Percentiles rank a stretch among this genome's conserved stretches.
Conservation (phyloP, 2,888 invertebrate genomes). For the Atrina japonica region DNA sequence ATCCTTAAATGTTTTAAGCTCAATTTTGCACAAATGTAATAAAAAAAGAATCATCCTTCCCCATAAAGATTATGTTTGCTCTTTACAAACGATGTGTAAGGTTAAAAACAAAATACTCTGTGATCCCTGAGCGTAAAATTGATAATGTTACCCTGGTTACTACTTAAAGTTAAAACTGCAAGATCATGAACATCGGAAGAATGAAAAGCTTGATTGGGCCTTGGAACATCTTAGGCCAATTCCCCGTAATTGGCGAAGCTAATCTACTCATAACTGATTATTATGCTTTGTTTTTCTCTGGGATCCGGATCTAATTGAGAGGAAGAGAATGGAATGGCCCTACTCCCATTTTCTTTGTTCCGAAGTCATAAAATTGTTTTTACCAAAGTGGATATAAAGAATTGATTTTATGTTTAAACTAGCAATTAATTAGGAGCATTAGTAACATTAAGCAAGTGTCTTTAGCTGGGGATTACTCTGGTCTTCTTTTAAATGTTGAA, state of each 20-base stretch:
- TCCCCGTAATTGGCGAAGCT: slow-evolving; percentile 32
- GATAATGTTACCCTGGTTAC: slow-evolving; percentile 35
- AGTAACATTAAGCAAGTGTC: not conserved
- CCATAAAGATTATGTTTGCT: slow-evolving; percentile 18
- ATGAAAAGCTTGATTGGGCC: slow-evolving; percentile 31
- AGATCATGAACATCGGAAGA: slow-evolving; percentile 19
- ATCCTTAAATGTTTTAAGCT: no score
- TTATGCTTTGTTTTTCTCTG: slow-evolving; percentile 27
- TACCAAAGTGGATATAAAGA: slow-evolving; percentile 15
- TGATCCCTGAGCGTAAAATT: slow-evolving; percentile 39
- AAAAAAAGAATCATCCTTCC: not conserved
- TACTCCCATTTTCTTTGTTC: slow-evolving; percentile 34
- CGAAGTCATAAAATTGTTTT: slow-evolving; percentile 32
- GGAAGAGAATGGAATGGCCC: slow-evolving; percentile 1
- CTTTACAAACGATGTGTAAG: slow-evolving; percentile 17
- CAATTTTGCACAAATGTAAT: not conserved
- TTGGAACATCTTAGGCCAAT: slow-evolving; percentile 34
- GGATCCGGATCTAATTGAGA: slow-evolving; percentile 40
- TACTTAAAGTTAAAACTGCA: slow-evolving; percentile 25
- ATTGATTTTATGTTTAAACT: slow-evolving; percentile 42
- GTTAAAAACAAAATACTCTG: slow-evolving; percentile 21
- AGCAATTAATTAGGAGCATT: slow-evolving; percentile 51
- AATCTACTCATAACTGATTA: slow-evolving; percentile 34
- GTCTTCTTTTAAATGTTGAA: not conserved
- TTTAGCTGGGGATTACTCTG: not conserved